A percentile compares a stretch with the other conserved stretches of the same genome.
These are phyloP conservation scores for Palythoa caribaeorum DNA, from an alignment of 92 coral and sea anemone species.

Conservation along the genomic window DNA sequence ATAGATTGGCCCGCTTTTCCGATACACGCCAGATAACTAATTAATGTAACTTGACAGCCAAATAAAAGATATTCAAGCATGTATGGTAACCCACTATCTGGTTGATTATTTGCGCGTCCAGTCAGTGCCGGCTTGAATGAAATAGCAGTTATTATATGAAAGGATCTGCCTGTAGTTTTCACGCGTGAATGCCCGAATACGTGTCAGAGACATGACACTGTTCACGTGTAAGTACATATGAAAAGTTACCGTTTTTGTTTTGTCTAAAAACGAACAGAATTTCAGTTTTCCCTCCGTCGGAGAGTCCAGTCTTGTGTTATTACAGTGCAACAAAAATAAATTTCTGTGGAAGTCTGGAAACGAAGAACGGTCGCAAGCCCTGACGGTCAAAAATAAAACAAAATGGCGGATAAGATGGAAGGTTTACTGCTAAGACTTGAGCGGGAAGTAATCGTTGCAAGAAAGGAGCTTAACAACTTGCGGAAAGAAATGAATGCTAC, in stretches of 20 bases:
- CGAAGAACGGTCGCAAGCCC: slow-evolving; percentile 19
- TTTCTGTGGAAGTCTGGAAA: slow-evolving; percentile 36
- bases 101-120: neutral
- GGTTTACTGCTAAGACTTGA: slow-evolving; percentile 40
- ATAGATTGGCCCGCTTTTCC: slow-evolving; percentile 44
- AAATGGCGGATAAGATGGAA: slow-evolving; percentile 50
- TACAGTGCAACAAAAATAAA: neutral
- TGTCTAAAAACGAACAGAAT: neutral
- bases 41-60: slow-evolving; percentile 31
- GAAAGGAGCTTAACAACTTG: slow-evolving; percentile 70
- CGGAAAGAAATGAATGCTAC: slow-evolving; percentile 63
- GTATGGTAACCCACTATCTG: slow-evolving; percentile 15
- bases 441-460: slow-evolving; percentile 60
- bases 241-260: slow-evolving; percentile 30
- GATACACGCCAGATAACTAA: slow-evolving; percentile 47
- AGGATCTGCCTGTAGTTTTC: neutral
- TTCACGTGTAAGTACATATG: neutral
- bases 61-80: slow-evolving; percentile 32
- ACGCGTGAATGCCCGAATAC: slow-evolving; percentile 16
- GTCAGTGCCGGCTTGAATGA: neutral
- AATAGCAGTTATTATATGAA: neutral
- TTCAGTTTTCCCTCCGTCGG: neutral
- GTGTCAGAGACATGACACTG: slow-evolving; percentile 12
- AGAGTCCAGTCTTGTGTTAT: neutral
- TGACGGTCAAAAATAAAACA: slow-evolving; percentile 13